Evolutionary conservation across 1,140 invertebrate species (phyloP).

Genomic region (Neoseiulus cucumeris): DNA sequence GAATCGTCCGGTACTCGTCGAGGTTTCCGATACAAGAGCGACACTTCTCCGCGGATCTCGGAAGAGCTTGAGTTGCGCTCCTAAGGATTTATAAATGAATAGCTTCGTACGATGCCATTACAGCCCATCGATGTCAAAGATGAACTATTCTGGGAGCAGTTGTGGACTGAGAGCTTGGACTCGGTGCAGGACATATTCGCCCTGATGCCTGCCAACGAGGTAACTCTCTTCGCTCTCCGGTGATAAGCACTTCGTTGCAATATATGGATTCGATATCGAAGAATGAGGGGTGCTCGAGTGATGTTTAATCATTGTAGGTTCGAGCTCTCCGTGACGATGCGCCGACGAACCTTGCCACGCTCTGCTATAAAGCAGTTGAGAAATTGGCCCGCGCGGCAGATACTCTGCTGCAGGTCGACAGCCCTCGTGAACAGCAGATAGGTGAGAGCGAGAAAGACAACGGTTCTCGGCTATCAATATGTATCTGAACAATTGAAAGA

Average conservation of each 20-base stretch:
- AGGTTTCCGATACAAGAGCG: not conserved
- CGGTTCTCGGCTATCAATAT: no score
- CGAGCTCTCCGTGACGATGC: slow-evolving; percentile 78
- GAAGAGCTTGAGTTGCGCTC: not conserved
- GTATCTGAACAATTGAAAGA: no score
- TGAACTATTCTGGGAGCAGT: slow-evolving; percentile 94
- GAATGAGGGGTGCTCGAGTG: no score
- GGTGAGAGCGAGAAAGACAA: slow-evolving; percentile 36
- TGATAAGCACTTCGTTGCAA: not conserved
- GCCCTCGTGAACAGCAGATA: slow-evolving; percentile 78
- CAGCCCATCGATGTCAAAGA: slow-evolving; percentile 74
- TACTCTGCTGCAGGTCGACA: slow-evolving; percentile 49
- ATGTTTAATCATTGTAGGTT: slow-evolving; percentile 38
- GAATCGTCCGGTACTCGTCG: not conserved
- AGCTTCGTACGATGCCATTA: not conserved
- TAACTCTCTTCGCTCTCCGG: no score
- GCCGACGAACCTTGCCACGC: slow-evolving; percentile 91
- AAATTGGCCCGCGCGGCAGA: slow-evolving; percentile 83
- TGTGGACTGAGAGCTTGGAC: slow-evolving; percentile 86
- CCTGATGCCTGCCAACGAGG: slow-evolving; percentile 70
- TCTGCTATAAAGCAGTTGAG: slow-evolving; percentile 95
- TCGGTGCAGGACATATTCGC: slow-evolving; percentile 93
- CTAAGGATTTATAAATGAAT: not conserved
- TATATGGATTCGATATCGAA: not conserved
- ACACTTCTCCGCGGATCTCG: not conserved